Evolutionary conservation across 1,140 invertebrate species (phyloP).

Genomic region (Drosophila fuyamai): DNA sequence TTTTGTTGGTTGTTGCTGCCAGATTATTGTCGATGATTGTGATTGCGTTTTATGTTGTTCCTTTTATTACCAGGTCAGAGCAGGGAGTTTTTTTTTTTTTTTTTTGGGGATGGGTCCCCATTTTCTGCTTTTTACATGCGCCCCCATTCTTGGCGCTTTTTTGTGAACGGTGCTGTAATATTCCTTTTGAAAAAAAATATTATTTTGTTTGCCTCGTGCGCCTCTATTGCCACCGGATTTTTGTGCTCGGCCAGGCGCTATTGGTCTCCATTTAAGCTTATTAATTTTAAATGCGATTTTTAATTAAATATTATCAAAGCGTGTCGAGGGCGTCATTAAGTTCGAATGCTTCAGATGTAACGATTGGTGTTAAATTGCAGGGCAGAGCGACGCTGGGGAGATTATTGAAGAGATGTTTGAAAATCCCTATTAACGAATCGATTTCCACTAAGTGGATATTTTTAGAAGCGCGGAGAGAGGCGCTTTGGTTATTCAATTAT

Average conservation of each 20-base stretch:
- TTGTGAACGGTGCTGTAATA: conserved; percentile 67
- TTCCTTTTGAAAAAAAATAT: conserved; percentile 74
- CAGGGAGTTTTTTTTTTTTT: conserved; percentile 14
- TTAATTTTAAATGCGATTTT: conserved; percentile 83
- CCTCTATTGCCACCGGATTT: conserved; percentile 35
- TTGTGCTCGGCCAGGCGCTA: conserved; percentile 72
- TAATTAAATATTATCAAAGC: conserved; percentile 81
- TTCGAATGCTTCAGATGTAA: conserved; percentile 21
- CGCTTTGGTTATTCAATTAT: conserved; percentile 10
- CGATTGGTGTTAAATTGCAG: conserved; percentile 12
- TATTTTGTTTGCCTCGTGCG: conserved; percentile 61
- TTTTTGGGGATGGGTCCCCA: not conserved
- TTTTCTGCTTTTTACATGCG: conserved; percentile 7
- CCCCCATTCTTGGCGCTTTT: conserved; percentile 22
- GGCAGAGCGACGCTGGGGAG: not conserved
- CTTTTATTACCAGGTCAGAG: conserved; percentile 70
- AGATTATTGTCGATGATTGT: conserved; percentile 85
- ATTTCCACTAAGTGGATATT: not conserved
- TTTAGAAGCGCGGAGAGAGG: not conserved
- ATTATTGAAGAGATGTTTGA: conserved; percentile 24
- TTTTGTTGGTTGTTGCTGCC: conserved; percentile 66
- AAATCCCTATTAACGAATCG: conserved; percentile 12
- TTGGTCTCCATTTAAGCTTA: conserved; percentile 82
- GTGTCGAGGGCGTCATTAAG: conserved; percentile 64
- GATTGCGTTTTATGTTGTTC: conserved; percentile 84